phyloP scores from a whole-genome alignment of 2,888 invertebrate genomes.

The Pinctada fucata region DNA sequence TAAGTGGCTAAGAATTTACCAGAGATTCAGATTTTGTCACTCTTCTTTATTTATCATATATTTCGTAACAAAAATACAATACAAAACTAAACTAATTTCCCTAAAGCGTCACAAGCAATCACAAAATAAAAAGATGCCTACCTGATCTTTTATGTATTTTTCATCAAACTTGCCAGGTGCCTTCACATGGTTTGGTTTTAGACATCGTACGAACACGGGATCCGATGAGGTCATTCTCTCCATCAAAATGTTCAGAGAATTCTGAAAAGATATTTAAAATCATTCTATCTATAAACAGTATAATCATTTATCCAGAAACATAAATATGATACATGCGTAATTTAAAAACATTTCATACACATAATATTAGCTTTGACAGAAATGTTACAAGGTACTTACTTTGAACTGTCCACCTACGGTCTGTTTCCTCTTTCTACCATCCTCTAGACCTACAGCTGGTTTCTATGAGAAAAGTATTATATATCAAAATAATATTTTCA shows the following conservation, averaged over 20 bases:
- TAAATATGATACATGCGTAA: no score
- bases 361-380: not conserved
- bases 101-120: no score
- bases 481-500: no score
- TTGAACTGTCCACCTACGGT: slow-evolving; percentile 75
- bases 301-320: no score
- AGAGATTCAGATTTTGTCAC: no score
- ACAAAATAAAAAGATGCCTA: slow-evolving; percentile 31
- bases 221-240: slow-evolving; percentile 72
- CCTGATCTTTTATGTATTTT: slow-evolving; percentile 71
- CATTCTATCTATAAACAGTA: no score
- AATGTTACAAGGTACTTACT: slow-evolving; percentile 51
- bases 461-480: slow-evolving; percentile 30
- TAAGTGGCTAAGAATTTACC: no score
- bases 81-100: no score
- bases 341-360: no score
- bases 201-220: slow-evolving; percentile 74
- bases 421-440: slow-evolving; percentile 64
- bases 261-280: slow-evolving; percentile 53
- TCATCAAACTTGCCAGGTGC: slow-evolving; percentile 66
- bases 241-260: slow-evolving; percentile 72
- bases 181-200: slow-evolving; percentile 75
- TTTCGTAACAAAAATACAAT: no score
- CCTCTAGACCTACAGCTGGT: slow-evolving; percentile 48
- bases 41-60: no score